Conservation (phyloP, 1,140 invertebrate genomes). For the Cydia splendana region DNA sequence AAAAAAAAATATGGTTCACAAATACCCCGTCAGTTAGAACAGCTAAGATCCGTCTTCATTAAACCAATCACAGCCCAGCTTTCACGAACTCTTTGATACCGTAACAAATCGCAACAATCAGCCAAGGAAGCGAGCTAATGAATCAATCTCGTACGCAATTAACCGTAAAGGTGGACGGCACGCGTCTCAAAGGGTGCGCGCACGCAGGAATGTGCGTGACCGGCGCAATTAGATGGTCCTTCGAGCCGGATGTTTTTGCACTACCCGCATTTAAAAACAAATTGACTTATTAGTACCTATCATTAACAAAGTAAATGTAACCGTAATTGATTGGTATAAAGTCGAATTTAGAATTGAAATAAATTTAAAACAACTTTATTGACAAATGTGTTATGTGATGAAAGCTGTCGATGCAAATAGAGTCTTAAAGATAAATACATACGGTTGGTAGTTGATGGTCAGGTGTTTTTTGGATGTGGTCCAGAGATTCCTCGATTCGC, state of each 20-base stretch:
- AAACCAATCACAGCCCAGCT: not conserved
- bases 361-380: not conserved
- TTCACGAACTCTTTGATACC: constrained; percentile 4
- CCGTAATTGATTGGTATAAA: not conserved
- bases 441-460: not conserved
- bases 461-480: not conserved
- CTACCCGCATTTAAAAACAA: not conserved
- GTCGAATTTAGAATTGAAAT: not conserved
- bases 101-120: constrained; percentile 4
- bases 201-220: not conserved
- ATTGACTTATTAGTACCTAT: not conserved
- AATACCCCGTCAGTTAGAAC: not conserved
- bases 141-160: constrained; percentile 9
- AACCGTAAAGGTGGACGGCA: constrained; percentile 7
- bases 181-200: not conserved
- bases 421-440: not conserved
- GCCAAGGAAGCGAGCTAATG: not conserved
- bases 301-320: not conserved
- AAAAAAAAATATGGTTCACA: not conserved
- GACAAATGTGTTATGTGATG: not conserved
- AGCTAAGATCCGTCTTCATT: not conserved
- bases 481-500: constrained; percentile 15
- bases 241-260: constrained; percentile 3
- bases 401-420: not conserved
- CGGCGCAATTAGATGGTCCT: constrained; percentile 10